Evolutionary conservation across 2,888 invertebrate genomes (phyloP).

Genomic region (Cerastis rubricosa): DNA sequence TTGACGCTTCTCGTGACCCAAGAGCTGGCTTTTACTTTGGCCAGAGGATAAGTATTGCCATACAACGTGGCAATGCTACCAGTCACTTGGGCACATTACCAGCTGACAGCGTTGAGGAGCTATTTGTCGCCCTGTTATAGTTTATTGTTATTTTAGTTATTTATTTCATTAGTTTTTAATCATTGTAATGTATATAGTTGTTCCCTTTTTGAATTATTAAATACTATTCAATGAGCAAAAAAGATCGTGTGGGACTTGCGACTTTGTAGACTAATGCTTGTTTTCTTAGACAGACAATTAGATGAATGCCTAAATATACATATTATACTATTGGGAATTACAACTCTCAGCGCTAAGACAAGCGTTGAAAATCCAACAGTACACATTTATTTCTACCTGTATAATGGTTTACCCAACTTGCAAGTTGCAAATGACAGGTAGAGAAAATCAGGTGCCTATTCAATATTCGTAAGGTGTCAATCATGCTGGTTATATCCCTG

Average conservation of each 20-base stretch:
- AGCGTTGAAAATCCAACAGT: neutral
- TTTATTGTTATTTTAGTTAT: too few species aligned
- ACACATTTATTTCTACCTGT: neutral
- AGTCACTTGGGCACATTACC: too few species aligned
- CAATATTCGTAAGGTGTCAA: constrained; percentile 13
- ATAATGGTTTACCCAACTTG: neutral
- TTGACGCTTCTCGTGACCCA: too few species aligned
- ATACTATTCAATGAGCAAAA: constrained; percentile 4
- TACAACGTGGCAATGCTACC: too few species aligned
- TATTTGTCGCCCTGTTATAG: too few species aligned
- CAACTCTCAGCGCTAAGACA: neutral
- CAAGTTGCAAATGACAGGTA: neutral
- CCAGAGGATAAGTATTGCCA: too few species aligned
- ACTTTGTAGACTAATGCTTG: neutral
- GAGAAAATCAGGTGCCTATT: constrained; percentile 18
- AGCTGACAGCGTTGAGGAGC: too few species aligned
- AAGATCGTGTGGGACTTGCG: neutral
- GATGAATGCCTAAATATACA: neutral
- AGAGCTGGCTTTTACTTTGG: too few species aligned
- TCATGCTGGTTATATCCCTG: neutral
- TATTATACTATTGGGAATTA: neutral
- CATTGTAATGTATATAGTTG: too few species aligned
- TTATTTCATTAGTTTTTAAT: too few species aligned
- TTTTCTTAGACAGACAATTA: neutral
- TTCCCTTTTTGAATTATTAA: too few species aligned